These are phyloP conservation scores for Eira barbara DNA, from an alignment of 2,113 vertebrate genomes.

Conservation along the genomic window DNA sequence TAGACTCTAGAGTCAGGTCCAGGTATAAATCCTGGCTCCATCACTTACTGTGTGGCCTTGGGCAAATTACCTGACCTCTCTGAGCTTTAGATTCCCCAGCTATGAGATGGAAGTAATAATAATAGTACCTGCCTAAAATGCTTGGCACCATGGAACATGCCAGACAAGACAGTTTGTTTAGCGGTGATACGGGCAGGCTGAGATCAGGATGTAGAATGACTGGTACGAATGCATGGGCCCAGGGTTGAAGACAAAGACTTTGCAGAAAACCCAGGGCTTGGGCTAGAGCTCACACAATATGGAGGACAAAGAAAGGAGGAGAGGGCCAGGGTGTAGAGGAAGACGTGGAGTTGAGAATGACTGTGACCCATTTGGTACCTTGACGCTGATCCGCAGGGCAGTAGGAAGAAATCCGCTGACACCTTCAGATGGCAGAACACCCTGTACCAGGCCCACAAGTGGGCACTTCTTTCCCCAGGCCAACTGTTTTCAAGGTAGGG, in stretches of 20 bases:
- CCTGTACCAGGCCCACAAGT: background rate
- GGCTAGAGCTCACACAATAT: background rate
- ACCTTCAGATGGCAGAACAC: background rate
- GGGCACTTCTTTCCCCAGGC: background rate
- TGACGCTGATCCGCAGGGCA: background rate
- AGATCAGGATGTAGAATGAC: background rate
- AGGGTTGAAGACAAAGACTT: background rate
- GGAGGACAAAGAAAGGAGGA: background rate
- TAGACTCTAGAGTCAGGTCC: background rate
- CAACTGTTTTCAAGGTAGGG: background rate
- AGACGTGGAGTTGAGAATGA: background rate
- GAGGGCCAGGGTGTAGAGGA: fast-evolving
- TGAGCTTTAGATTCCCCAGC: background rate
- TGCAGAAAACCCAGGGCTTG: background rate
- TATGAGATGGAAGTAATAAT: background rate
- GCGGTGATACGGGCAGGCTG: background rate
- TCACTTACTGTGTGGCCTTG: background rate
- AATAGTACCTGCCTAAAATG: background rate
- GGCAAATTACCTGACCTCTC: background rate
- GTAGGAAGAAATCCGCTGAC: background rate
- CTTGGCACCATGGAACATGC: background rate
- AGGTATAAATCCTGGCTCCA: background rate
- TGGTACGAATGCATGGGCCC: background rate
- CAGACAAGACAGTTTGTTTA: background rate
- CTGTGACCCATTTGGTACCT: background rate